Base-by-base conservation (phyloP, 2,797 vertebrate genomes). In the Anas acuta region DNA sequence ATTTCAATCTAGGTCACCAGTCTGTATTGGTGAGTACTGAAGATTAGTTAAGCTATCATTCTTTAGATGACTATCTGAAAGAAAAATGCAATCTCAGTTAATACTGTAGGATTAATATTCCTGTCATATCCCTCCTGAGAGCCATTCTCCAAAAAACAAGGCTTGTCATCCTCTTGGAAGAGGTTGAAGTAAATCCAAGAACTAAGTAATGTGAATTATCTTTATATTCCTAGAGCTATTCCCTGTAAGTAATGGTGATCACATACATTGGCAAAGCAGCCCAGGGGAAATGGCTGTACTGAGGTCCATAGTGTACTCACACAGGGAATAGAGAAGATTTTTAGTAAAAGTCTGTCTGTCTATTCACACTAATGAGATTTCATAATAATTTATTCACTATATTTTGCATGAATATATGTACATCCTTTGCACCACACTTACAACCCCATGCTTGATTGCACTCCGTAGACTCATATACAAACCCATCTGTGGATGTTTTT, bases 151-250 rank as follows among this genome's bases (percentile, higher is more conserved):
- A 58, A 88, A 94, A 76, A 25, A 62, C 13, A 70, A 15, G 26
- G 37, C 32, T 80, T 81, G 61, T 77, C 76, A 87, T 45, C 39
- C 21, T 91, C 57, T 93, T 89, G 65, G 67, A 91, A 84, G 22
- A 82, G 5, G 84, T 79, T 93, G 88, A 95, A 95, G 74, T 76
- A 89, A 95, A 92, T 79, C 87, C 85, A 94, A 84, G 67, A 86
- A 51, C 53, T 79, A 91, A 93, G 67, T 92, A 39, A 78, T 60
- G 13, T 91, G 71, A 91, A 89, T 92, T 94, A 67, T 17, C 41
- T 91, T 93, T 60, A 56, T 79, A 82, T 70, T 94, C 12, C 49
- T 84, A 67, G 32, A 91, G 18, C 49, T 74, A 45, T 71, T 84
- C 62, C n/a, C 41, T 72, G 1, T 83, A 78, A 89, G 49, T 95